These are phyloP conservation scores for Drosophila dunni DNA, from an alignment of 1,140 invertebrate species.

Conservation along the genomic window DNA sequence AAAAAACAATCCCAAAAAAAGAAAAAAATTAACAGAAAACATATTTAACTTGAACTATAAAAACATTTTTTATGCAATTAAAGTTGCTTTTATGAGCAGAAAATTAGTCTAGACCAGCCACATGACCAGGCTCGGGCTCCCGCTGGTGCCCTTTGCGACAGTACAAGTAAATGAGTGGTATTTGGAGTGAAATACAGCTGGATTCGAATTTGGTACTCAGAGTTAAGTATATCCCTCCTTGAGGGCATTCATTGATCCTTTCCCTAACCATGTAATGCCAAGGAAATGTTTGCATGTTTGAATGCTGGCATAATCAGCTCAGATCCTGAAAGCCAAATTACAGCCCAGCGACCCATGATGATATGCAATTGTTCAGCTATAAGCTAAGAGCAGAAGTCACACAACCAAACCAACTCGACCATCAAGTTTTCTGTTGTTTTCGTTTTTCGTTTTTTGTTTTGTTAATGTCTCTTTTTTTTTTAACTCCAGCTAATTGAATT, in stretches of 20 bases:
- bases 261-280: not conserved
- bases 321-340: slow-evolving; percentile 52
- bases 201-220: not conserved
- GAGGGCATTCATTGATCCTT: slow-evolving; percentile 1
- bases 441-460: too few species aligned
- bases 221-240: not conserved
- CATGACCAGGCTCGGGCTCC: slow-evolving; percentile 25
- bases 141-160: slow-evolving; percentile 13
- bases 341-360: slow-evolving; percentile 26
- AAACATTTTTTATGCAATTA: slow-evolving; percentile 71
- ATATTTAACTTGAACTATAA: slow-evolving; percentile 64
- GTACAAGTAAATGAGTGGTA: not conserved
- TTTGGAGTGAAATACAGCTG: not conserved
- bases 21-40: slow-evolving; percentile 31
- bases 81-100: slow-evolving; percentile 73
- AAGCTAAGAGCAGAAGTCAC: not conserved
- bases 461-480: slow-evolving; percentile 1
- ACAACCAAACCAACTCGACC: not conserved
- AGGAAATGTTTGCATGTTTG: not conserved
- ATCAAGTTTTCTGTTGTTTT: not conserved
- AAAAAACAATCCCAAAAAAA: slow-evolving; percentile 3
- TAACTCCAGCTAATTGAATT: slow-evolving; percentile 34
- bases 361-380: slow-evolving; percentile 30
- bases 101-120: slow-evolving; percentile 66
- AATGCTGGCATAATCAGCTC: slow-evolving; percentile 67